Conservation (phyloP, 1,140 invertebrate species). For the Pygmarrhopalites habei region DNA sequence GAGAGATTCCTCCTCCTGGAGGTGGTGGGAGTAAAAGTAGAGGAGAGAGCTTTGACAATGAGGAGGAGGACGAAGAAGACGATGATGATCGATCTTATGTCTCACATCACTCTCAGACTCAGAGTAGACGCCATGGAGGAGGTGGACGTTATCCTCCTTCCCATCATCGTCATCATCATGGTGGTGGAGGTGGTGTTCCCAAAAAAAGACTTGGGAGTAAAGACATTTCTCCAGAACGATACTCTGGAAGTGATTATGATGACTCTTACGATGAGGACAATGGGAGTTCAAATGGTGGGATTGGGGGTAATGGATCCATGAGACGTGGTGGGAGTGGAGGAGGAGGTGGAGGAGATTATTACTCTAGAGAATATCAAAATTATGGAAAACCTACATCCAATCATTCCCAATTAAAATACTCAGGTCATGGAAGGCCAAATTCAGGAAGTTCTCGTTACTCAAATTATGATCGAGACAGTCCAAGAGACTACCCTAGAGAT, state of each 20-base stretch:
- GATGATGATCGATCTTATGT: slow-evolving; percentile 36
- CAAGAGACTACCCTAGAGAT: neutral
- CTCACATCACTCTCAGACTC: slow-evolving; percentile 22
- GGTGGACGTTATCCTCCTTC: slow-evolving; percentile 3
- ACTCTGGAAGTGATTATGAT: slow-evolving; percentile 30
- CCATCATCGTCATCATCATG: neutral
- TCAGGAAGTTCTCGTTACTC: too few species aligned
- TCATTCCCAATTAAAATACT: too few species aligned
- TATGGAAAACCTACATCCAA: too few species aligned
- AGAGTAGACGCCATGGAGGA: neutral
- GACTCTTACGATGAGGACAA: slow-evolving; percentile 31
- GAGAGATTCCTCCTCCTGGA: neutral
- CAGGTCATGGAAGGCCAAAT: too few species aligned
- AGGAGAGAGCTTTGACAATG: slow-evolving; percentile 3
- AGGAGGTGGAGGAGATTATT: slow-evolving; percentile 14
- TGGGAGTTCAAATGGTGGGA: too few species aligned
- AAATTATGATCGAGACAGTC: too few species aligned
- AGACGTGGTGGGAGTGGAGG: slow-evolving; percentile 10
- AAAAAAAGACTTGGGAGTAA: neutral
- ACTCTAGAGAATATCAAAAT: slow-evolving; percentile 2
- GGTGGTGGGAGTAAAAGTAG: too few species aligned
- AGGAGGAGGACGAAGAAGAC: slow-evolving; percentile 21
- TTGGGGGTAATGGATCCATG: too few species aligned
- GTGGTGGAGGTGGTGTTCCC: neutral
- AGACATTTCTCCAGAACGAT: slow-evolving; percentile 27